Evolutionary conservation across 2,888 invertebrate species (phyloP).

Genomic region (Apotomis turbidana): DNA sequence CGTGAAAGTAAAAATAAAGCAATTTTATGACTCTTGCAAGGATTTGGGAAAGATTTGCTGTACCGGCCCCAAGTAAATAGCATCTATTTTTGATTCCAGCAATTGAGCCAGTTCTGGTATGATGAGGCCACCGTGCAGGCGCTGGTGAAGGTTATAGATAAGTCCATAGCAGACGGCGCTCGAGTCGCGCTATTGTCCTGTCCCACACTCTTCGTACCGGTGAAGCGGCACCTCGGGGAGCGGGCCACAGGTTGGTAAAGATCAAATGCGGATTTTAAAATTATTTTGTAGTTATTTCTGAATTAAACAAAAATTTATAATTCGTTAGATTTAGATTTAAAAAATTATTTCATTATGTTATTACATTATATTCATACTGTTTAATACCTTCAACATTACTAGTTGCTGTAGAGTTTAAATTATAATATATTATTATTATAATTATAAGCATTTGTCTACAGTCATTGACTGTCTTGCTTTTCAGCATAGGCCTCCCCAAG

Average conservation of each 20-base stretch:
- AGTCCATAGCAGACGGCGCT: slow-evolving; percentile 79
- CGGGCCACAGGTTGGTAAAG: slow-evolving; percentile 73
- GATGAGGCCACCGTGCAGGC: slow-evolving; percentile 89
- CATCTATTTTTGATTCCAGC: slow-evolving; percentile 79
- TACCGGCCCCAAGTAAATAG: not conserved
- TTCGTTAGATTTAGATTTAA: too few relatives aligned
- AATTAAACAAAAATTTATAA: not conserved
- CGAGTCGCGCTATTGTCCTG: slow-evolving; percentile 94
- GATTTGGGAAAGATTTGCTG: too few relatives aligned
- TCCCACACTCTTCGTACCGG: slow-evolving; percentile 91
- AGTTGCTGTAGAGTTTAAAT: too few relatives aligned
- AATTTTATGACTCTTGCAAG: too few relatives aligned
- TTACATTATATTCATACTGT: too few relatives aligned
- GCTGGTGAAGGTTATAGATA: slow-evolving; percentile 87
- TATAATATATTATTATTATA: too few relatives aligned
- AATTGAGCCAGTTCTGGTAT: slow-evolving; percentile 99
- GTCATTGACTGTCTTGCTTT: too few relatives aligned
- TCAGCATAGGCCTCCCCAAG: too few relatives aligned
- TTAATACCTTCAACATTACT: too few relatives aligned
- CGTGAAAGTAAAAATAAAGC: too few relatives aligned
- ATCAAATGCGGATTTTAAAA: not conserved
- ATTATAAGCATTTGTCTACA: too few relatives aligned
- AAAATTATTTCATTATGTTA: too few relatives aligned
- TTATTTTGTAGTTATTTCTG: not conserved
- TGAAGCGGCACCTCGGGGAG: slow-evolving; percentile 80